Evolutionary conservation across 2,113 vertebrate species (phyloP).

Genomic region (Lophochroa leadbeateri): DNA sequence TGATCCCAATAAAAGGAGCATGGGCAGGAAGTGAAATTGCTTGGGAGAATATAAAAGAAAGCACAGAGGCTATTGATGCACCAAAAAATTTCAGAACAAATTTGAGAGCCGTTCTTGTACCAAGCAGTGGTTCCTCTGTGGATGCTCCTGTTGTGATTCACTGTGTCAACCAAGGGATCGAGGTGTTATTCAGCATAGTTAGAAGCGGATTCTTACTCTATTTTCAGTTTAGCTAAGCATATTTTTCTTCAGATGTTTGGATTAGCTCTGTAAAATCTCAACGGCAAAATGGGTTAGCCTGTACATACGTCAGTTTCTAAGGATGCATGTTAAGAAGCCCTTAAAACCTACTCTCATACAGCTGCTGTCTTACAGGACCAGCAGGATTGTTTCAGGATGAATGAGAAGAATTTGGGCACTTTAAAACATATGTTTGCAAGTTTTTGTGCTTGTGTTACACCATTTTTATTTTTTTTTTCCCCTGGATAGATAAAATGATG

Average conservation of each 20-base stretch:
- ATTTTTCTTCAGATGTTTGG: background rate
- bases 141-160: background rate
- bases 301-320: background rate
- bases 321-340: background rate
- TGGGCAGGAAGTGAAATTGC: background rate
- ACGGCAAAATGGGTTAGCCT: background rate
- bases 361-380: background rate
- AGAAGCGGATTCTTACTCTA: background rate
- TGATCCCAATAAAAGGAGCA: background rate
- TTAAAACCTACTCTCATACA: background rate
- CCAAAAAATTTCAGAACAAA: background rate
- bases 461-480: background rate
- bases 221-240: background rate
- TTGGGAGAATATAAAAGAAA: background rate
- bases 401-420: background rate
- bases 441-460: background rate
- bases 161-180: background rate
- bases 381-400: background rate
- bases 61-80: background rate
- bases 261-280: background rate
- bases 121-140: background rate
- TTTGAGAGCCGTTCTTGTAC: background rate
- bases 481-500: background rate
- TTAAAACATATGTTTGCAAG: background rate
- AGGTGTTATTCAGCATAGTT: background rate